These are phyloP conservation scores for Leptopilina boulardi DNA, from an alignment of 1,140 invertebrate species.

Conservation along the genomic window DNA sequence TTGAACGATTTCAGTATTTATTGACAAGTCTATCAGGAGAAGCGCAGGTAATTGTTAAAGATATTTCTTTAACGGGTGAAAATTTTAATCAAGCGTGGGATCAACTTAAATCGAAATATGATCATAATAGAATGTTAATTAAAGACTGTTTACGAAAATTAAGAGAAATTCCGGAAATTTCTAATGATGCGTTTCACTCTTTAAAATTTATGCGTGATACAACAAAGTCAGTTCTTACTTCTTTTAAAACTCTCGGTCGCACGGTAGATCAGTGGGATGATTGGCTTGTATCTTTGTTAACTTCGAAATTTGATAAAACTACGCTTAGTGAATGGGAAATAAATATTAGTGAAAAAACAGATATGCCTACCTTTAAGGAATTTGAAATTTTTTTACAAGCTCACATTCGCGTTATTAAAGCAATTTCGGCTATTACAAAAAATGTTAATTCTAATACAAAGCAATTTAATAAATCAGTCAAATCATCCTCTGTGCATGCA, in stretches of 20 bases:
- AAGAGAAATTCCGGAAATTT: too few species aligned
- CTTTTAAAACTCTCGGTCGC: neutral
- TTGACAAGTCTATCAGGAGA: neutral
- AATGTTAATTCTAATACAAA: neutral
- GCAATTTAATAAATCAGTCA: neutral
- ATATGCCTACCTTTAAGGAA: constrained; percentile 14
- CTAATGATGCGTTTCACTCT: too few species aligned
- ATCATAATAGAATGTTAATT: too few species aligned
- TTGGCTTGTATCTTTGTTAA: neutral
- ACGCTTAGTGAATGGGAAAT: neutral
- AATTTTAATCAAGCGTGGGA: too few species aligned
- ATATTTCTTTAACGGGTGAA: too few species aligned
- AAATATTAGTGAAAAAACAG: neutral
- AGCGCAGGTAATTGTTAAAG: neutral
- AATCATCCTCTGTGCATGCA: neutral
- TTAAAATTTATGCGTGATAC: neutral
- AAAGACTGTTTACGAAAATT: too few species aligned
- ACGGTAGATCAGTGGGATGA: constrained; percentile 1
- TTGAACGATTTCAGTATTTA: neutral
- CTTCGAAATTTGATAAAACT: neutral
- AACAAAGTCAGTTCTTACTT: neutral
- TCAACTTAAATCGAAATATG: too few species aligned
- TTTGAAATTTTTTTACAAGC: constrained; percentile 6
- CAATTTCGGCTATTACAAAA: constrained; percentile 18
- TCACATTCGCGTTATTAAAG: constrained; percentile 19